Percentiles rank a stretch among this genome's conserved stretches.
Evolutionary conservation across 2,888 invertebrate species (phyloP).

Genomic region (Drosophila percnosoma): DNA sequence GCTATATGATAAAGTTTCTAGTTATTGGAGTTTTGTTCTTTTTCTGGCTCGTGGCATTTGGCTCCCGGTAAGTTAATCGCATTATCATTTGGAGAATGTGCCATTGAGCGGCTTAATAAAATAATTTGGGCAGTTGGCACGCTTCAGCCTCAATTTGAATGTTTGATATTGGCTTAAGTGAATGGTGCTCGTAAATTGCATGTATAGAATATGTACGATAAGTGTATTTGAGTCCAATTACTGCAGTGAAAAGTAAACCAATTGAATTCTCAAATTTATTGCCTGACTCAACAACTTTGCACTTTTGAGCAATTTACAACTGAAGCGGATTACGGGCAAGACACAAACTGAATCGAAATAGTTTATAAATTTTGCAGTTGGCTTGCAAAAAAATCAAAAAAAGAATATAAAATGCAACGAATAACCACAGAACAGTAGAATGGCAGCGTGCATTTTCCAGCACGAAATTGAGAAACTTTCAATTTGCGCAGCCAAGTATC

Average conservation of each 20-base stretch:
- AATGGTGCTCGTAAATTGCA: slow-evolving; percentile 9
- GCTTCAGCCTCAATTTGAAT: slow-evolving; percentile 1
- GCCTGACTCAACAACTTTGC: slow-evolving; percentile 59
- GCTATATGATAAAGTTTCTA: slow-evolving; percentile 10
- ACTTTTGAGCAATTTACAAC: slow-evolving; percentile 58
- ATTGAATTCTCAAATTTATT: slow-evolving; percentile 45
- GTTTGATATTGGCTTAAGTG: neutral
- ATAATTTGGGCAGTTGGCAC: slow-evolving; percentile 1
- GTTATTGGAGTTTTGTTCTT: neutral
- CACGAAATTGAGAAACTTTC: slow-evolving; percentile 65
- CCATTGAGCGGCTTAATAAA: slow-evolving; percentile 8
- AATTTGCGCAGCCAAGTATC: slow-evolving; percentile 64
- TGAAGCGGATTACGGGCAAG: slow-evolving; percentile 35
- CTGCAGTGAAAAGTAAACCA: slow-evolving; percentile 29
- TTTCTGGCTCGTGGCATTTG: neutral
- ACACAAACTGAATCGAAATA: slow-evolving; percentile 46
- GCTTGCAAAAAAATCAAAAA: slow-evolving; percentile 36
- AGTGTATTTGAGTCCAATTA: slow-evolving; percentile 51
- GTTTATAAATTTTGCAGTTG: slow-evolving; percentile 44
- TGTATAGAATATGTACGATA: slow-evolving; percentile 5
- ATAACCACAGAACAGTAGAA: slow-evolving; percentile 35
- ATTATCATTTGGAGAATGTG: neutral
- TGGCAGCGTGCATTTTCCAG: slow-evolving; percentile 16
- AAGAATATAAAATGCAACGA: slow-evolving; percentile 30
- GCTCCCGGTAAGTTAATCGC: slow-evolving; percentile 14